Evolutionary conservation across 1,140 invertebrate species (phyloP).

Genomic region (Popillia japonica): DNA sequence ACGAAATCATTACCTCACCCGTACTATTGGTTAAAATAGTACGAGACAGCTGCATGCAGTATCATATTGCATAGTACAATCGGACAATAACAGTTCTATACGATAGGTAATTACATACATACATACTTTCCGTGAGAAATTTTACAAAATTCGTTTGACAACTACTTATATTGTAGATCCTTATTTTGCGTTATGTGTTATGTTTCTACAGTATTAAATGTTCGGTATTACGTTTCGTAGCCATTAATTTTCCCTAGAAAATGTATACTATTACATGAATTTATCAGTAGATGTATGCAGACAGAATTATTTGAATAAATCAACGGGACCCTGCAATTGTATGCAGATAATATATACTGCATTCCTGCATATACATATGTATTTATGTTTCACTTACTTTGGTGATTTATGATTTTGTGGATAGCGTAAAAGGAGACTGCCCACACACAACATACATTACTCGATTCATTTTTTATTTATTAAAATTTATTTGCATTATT

Average conservation of each 20-base stretch:
- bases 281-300: neutral
- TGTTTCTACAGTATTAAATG: neutral
- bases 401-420: too few relatives aligned
- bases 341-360: neutral
- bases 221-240: neutral
- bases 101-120: neutral
- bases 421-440: too few relatives aligned
- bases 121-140: neutral
- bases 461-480: too few relatives aligned
- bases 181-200: neutral
- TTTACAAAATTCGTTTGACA: neutral
- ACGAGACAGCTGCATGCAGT: neutral
- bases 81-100: neutral
- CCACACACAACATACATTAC: too few relatives aligned
- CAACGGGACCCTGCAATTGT: neutral
- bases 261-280: conserved; percentile 1
- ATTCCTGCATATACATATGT: neutral
- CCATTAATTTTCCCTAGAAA: neutral
- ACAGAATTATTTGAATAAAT: neutral
- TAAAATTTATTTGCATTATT: too few relatives aligned
- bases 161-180: neutral
- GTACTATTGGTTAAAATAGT: neutral
- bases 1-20: too few relatives aligned
- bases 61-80: neutral
- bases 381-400: too few relatives aligned